These are phyloP conservation scores for Rhincodon typus DNA, from an alignment of 2,797 vertebrate genomes.

Conservation along the genomic window DNA sequence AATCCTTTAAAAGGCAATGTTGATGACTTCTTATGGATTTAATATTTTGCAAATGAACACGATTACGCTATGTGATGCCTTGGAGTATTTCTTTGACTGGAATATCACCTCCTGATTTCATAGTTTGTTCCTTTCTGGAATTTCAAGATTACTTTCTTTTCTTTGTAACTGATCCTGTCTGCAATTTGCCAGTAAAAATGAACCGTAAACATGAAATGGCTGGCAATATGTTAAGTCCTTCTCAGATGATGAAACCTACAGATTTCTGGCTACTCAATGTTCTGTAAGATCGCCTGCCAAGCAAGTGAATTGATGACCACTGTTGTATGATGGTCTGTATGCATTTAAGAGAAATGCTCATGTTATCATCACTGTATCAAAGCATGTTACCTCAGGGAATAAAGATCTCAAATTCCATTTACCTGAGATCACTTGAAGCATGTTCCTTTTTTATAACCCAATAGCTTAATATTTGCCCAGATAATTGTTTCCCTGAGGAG, in stretches of 20 bases:
- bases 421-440: too few relatives aligned
- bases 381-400: too few relatives aligned
- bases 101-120: background rate
- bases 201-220: background rate
- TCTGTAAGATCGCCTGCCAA: background rate
- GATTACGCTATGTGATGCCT: background rate
- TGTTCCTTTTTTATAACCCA: too few relatives aligned
- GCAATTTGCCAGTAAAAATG: background rate
- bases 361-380: too few relatives aligned
- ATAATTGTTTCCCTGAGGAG: too few relatives aligned
- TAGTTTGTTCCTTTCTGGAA: background rate
- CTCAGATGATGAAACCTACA: background rate
- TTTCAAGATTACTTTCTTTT: background rate
- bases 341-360: too few relatives aligned
- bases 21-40: background rate
- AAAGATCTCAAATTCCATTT: too few relatives aligned
- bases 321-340: too few relatives aligned
- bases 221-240: background rate
- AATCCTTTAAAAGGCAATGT: background rate
- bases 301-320: background rate
- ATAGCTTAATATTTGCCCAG: too few relatives aligned
- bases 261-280: background rate
- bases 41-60: too few relatives aligned
- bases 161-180: background rate
- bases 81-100: background rate